A percentile compares a stretch with the other conserved stretches of the same genome.
phyloP scores from a whole-genome alignment of 1,140 invertebrate genomes.

The Trialeurodes vaporariorum region DNA sequence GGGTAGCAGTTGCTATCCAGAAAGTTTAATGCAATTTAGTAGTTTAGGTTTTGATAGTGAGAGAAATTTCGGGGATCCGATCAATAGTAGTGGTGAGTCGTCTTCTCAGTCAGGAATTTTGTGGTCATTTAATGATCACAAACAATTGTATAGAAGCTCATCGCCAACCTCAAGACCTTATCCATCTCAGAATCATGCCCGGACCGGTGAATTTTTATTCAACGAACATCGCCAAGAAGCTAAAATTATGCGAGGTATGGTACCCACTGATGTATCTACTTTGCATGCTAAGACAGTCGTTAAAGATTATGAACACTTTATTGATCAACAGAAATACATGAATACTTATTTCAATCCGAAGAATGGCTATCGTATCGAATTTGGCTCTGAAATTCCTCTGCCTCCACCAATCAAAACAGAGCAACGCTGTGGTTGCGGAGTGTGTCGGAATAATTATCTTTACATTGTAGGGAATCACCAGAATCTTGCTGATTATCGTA shows the following conservation, averaged over 20 bases:
- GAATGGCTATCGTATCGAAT: neutral
- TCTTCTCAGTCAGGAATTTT: neutral
- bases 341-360: neutral
- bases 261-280: neutral
- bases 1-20: neutral
- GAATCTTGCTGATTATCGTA: neutral
- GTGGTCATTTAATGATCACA: neutral
- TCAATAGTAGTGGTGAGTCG: neutral
- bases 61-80: neutral
- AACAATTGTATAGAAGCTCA: neutral
- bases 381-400: neutral
- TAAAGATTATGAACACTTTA: neutral
- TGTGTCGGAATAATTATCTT: neutral
- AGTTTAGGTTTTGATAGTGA: neutral
- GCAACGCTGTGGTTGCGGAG: neutral
- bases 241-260: neutral
- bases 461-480: neutral
- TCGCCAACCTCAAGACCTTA: neutral
- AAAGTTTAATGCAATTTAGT: slow-evolving; percentile 1
- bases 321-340: neutral
- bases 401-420: neutral
- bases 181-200: neutral
- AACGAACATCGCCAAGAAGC: neutral
- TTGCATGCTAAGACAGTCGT: neutral
- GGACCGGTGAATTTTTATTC: neutral